Conservation (phyloP, 2,888 invertebrate species). For the Drosophila anomelani region DNA sequence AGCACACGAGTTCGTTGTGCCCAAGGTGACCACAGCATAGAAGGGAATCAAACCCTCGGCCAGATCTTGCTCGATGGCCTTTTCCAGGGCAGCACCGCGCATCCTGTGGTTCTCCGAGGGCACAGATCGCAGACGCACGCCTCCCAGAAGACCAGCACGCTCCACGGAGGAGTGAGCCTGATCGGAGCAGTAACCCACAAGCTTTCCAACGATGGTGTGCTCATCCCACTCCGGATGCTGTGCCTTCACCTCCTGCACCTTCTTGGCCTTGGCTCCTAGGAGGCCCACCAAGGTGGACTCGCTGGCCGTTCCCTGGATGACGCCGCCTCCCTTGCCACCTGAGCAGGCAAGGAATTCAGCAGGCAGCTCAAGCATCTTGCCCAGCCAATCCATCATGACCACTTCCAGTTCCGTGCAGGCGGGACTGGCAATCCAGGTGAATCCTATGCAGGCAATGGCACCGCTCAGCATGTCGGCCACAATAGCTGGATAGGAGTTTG, state of each 20-base stretch:
- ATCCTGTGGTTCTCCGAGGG: constrained; percentile 90
- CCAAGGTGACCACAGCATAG: constrained; percentile 95
- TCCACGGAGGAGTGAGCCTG: constrained; percentile 98
- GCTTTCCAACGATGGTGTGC: constrained; percentile 89
- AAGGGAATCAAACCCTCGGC: constrained; percentile 97
- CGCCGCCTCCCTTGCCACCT: constrained; percentile 94
- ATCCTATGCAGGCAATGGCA: constrained; percentile 97
- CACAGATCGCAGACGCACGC: constrained; percentile 91
- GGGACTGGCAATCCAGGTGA: constrained; percentile 97
- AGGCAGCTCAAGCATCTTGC: constrained; percentile 95
- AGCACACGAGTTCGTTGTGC: constrained; percentile 97
- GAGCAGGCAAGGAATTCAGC: constrained; percentile 92
- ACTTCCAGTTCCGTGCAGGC: constrained; percentile 98
- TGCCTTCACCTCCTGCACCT: constrained; percentile 88
- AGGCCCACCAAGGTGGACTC: constrained; percentile 97
- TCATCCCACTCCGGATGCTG: constrained; percentile 91
- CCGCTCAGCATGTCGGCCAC: constrained; percentile 98
- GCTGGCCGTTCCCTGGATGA: constrained; percentile 97
- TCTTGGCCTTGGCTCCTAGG: constrained; percentile 93
- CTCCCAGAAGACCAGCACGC: constrained; percentile 94
- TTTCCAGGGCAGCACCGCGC: constrained; percentile 90
- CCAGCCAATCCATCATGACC: constrained; percentile 97
- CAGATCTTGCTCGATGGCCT: constrained; percentile 93
- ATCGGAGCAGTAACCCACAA: constrained; percentile 94
- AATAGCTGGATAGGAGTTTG: constrained; percentile 96